Evolutionary conservation across 2,113 vertebrate species (phyloP).

Genomic region (Myiopsitta monachus): DNA sequence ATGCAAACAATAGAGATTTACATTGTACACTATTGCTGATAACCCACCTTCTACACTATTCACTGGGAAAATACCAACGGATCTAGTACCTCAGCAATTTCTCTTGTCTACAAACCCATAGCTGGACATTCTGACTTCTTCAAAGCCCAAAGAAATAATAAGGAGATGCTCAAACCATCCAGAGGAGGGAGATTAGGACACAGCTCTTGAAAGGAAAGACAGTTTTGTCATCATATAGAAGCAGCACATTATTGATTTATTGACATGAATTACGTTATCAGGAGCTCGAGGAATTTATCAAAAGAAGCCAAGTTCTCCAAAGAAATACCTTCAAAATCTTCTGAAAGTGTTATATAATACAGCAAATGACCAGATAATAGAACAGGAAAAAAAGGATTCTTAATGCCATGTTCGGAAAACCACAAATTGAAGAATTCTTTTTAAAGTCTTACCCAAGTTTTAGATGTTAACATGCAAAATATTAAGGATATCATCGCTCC

Average conservation of each 20-base stretch:
- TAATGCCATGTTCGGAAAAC: not conserved
- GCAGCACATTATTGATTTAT: not conserved
- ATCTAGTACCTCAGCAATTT: not conserved
- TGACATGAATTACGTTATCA: not conserved
- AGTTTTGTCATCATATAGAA: not conserved
- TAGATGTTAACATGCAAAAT: not conserved
- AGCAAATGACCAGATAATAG: not conserved
- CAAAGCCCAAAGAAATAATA: not conserved
- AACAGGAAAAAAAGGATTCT: not conserved
- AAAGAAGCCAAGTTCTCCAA: not conserved
- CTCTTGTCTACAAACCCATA: not conserved
- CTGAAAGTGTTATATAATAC: not conserved
- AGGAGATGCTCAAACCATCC: not conserved
- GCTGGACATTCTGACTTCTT: not conserved
- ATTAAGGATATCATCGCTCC: not conserved
- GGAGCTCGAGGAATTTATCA: not conserved
- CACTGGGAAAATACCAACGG: not conserved
- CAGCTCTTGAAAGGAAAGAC: not conserved
- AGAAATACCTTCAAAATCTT: not conserved
- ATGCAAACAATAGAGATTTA: not conserved
- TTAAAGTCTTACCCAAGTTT: not conserved
- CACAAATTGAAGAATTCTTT: not conserved
- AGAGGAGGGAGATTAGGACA: not conserved
- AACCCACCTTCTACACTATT: not conserved
- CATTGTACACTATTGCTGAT: rapidly evolving